A percentile compares a stretch with the other conserved stretches of the same genome.
phyloP scores from a whole-genome alignment of 2,888 invertebrate species.

The Cyrtodaria siliqua region DNA sequence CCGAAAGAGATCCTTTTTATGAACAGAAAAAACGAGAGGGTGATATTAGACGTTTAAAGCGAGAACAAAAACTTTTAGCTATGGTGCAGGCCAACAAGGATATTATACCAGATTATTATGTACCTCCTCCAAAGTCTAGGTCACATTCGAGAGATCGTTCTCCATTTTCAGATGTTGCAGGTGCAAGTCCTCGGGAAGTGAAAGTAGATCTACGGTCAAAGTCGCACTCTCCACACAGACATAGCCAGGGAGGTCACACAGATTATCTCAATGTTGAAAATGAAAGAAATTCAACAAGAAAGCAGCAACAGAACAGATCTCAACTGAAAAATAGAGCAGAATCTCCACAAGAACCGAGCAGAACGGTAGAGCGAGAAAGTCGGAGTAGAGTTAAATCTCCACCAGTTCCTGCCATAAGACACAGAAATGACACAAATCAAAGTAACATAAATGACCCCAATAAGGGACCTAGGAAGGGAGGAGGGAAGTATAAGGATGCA shows the following conservation, averaged over 20 bases:
- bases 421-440: slow-evolving; percentile 54
- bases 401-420: slow-evolving; percentile 77
- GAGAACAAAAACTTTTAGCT: slow-evolving; percentile 78
- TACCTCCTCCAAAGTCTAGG: slow-evolving; percentile 46
- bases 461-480: no score
- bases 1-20: slow-evolving; percentile 83
- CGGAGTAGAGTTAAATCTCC: slow-evolving; percentile 67
- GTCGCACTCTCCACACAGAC: slow-evolving; percentile 66
- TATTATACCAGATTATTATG: slow-evolving; percentile 72
- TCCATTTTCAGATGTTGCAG: slow-evolving; percentile 64
- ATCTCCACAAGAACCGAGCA: slow-evolving; percentile 18
- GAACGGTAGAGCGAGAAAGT: slow-evolving; percentile 9
- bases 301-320: slow-evolving; percentile 25
- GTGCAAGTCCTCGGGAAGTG: slow-evolving; percentile 60
- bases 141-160: slow-evolving; percentile 57
- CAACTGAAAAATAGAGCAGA: slow-evolving; percentile 40
- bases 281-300: slow-evolving; percentile 16
- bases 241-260: slow-evolving; percentile 31
- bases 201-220: slow-evolving; percentile 55
- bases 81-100: slow-evolving; percentile 80
- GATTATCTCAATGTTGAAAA: slow-evolving; percentile 33
- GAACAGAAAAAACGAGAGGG: slow-evolving; percentile 72
- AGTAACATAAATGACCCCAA: slow-evolving; percentile 7
- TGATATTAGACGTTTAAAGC: slow-evolving; percentile 68
- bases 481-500: slow-evolving; percentile 67